Percentiles rank a stretch among this genome's conserved stretches.
These are phyloP conservation scores for Monarcha castaneiventris DNA, from an alignment of 2,113 vertebrate species.

Conservation along the genomic window DNA sequence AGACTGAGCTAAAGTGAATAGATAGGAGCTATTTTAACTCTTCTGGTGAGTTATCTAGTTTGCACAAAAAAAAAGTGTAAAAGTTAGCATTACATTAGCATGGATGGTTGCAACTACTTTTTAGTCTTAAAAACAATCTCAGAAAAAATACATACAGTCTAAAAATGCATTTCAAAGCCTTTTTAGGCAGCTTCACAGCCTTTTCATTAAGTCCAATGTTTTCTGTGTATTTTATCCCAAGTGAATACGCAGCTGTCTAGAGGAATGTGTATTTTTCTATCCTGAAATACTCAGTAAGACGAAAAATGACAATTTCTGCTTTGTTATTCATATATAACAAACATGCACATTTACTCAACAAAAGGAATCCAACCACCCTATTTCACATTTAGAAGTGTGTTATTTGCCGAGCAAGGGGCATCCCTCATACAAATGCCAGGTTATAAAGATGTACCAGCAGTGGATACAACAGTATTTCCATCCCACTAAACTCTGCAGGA, in stretches of 20 bases:
- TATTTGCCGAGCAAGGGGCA: neutral
- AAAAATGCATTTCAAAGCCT: neutral
- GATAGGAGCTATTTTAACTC: neutral
- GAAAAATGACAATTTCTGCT: neutral
- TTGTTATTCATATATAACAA: neutral
- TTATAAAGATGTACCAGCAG: neutral
- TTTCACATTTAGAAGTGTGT: neutral
- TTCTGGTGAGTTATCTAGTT: neutral
- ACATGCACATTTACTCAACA: neutral
- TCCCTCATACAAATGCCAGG: neutral
- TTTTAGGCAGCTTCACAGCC: neutral
- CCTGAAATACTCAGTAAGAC: neutral
- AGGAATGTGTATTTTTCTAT: neutral
- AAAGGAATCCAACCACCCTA: neutral
- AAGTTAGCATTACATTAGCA: neutral
- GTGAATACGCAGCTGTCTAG: fast-evolving
- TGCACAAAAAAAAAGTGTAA: neutral
- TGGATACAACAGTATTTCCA: neutral
- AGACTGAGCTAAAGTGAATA: neutral
- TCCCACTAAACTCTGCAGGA: neutral
- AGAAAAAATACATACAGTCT: neutral
- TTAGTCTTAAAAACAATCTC: neutral
- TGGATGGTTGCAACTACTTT: neutral
- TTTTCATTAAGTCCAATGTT: neutral
- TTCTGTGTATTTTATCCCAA: neutral